Base-by-base conservation (phyloP, 2,797 vertebrate species). In the Percopsis omiscomaycus region DNA sequence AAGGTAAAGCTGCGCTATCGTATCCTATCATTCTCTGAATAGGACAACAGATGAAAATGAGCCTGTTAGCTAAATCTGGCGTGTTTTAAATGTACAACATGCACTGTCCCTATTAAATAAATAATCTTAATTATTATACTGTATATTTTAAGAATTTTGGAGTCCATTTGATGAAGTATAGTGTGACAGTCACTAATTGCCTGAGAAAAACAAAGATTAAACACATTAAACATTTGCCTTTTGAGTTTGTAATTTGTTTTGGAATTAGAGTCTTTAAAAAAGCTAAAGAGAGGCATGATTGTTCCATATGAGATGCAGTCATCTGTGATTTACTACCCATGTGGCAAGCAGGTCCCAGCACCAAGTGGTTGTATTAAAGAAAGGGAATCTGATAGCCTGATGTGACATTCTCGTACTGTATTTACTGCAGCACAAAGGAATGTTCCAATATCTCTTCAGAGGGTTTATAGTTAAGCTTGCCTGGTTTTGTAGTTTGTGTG, bases 291-390 rank as follows among this genome's bases (percentile, higher is more conserved):
- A 29, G 32, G 15, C 16, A 15, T 14, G n/a, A 42, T 46, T 44
- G 53, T 74, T 64, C 66, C 49, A 70, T 72, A 55, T 70, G 56
- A 82, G 77, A 82, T 55, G 55, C 73, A 77, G 74, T 76, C 74
- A 86, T 58, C 52, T 53, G 46, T 77, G 77, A 85, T 87, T 84
- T 81, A 71, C 74, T 77, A 66, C 58, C 52, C 67, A 63, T 52
- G 48, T 63, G 59, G 51, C 14, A 71, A 51, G 29, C 53, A 65
- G 73, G 73, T 10, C 73, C 45, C 66, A 51, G 30, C 28, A 46
- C 60, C 59, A 73, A 83, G 73, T 71, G 51, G 61, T 49, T 80
- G 27, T 53, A 66, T 78, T 84, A 68, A 81, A 81, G 22, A 78
- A 60, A 72, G 65, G 61, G 44, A 77, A 79, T 69, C 61, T 59